These are phyloP conservation scores for Chrysomela aeneicollis DNA, from an alignment of 2,888 invertebrate genomes.

Conservation along the genomic window DNA sequence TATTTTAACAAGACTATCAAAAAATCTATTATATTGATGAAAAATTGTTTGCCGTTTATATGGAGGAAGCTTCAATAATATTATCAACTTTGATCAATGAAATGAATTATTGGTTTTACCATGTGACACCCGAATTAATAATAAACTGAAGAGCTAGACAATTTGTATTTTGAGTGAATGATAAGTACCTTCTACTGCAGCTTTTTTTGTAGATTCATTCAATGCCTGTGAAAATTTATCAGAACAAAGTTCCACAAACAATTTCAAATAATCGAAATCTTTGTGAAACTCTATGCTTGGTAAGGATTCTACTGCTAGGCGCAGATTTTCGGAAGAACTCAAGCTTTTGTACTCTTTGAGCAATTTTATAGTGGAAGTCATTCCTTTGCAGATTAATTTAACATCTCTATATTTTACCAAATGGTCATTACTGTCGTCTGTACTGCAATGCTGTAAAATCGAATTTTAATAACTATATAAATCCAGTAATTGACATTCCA, in stretches of 20 bases:
- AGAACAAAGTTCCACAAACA: constrained; percentile 52
- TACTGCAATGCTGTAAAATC: constrained; percentile 59
- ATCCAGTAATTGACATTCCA: not conserved
- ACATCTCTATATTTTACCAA: constrained; percentile 61
- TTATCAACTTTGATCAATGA: too few species aligned
- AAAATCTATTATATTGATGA: too few species aligned
- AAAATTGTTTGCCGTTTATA: too few species aligned
- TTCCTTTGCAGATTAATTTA: constrained; percentile 60
- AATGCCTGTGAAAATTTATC: constrained; percentile 48
- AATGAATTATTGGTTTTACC: too few species aligned
- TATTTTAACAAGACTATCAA: too few species aligned
- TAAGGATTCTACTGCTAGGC: constrained; percentile 64
- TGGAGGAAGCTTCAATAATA: too few species aligned
- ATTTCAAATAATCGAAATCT: constrained; percentile 64
- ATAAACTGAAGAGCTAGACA: too few species aligned
- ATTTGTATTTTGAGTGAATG: too few species aligned
- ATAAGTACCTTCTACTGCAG: constrained; percentile 46
- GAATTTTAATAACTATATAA: not conserved
- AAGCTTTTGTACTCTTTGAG: constrained; percentile 56
- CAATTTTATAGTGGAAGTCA: constrained; percentile 61
- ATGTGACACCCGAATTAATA: too few species aligned
- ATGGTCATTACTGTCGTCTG: constrained; percentile 52
- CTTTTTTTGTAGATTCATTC: constrained; percentile 39
- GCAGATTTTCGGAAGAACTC: constrained; percentile 58
- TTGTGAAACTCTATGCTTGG: constrained; percentile 68